Conservation (phyloP, 2,797 vertebrate genomes). For the Ptychadena robeensis region DNA sequence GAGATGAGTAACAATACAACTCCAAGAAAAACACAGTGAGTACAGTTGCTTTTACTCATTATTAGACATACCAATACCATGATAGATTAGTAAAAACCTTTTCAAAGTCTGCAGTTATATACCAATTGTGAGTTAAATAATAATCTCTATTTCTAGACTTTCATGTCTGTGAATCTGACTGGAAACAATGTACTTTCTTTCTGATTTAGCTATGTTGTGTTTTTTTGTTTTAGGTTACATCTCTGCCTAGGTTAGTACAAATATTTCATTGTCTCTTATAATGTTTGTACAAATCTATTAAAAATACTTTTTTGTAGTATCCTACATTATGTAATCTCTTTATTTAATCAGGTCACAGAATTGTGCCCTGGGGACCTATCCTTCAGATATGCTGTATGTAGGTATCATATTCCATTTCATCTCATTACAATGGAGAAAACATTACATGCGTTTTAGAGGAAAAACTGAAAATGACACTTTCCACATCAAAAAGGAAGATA, state of each 20-base stretch:
- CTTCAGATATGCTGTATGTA: background rate
- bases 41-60: no score
- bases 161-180: background rate
- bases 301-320: background rate
- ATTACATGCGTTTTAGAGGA: background rate
- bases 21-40: no score
- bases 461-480: slow-evolving; percentile 28
- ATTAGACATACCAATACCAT: no score
- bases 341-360: slow-evolving; percentile 16
- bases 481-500: slow-evolving; percentile 45
- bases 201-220: background rate
- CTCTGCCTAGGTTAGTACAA: background rate
- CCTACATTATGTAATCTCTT: slow-evolving; percentile 5
- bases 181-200: background rate
- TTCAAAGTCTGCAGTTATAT: no score
- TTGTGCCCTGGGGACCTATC: background rate
- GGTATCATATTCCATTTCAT: slow-evolving; percentile 38
- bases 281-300: background rate
- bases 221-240: background rate
- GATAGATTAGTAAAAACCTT: no score
- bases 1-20: no score
- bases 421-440: slow-evolving; percentile 25
- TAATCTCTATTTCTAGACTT: no score
- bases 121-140: no score
- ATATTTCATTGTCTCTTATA: background rate